Evolutionary conservation across 2,888 invertebrate species (phyloP).

Genomic region (Agonopterix alstromeriana): DNA sequence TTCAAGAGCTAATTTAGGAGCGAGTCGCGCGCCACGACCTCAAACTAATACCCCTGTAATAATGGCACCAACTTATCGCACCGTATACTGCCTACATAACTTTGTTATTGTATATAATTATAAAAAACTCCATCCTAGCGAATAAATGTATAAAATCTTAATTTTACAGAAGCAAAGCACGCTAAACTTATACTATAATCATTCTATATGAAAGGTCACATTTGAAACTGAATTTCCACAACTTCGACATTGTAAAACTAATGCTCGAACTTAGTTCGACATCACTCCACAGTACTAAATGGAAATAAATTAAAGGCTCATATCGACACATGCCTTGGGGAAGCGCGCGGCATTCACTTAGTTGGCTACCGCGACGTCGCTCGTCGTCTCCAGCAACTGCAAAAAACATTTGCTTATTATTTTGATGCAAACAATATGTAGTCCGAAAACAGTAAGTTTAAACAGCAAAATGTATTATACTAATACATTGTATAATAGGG

Average conservation of each 20-base stretch:
- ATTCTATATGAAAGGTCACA: slow-evolving; percentile 62
- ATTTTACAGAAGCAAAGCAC: slow-evolving; percentile 74
- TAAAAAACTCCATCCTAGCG: slow-evolving; percentile 67
- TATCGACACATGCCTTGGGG: slow-evolving; percentile 40
- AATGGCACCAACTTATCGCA: slow-evolving; percentile 77
- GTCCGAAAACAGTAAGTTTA: no score
- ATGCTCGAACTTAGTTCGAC: slow-evolving; percentile 68
- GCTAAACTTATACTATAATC: slow-evolving; percentile 73
- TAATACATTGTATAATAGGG: no score
- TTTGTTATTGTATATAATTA: slow-evolving; percentile 69
- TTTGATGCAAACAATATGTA: no score
- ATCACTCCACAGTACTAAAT: slow-evolving; percentile 52
- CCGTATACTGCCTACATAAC: slow-evolving; percentile 76
- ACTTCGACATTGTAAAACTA: slow-evolving; percentile 48
- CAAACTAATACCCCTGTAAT: slow-evolving; percentile 74
- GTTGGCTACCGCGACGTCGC: slow-evolving; percentile 50
- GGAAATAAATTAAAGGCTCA: slow-evolving; percentile 71
- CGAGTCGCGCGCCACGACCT: slow-evolving; percentile 46
- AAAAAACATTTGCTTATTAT: neutral
- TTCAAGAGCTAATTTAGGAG: slow-evolving; percentile 33
- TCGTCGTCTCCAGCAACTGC: slow-evolving; percentile 44
- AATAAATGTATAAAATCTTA: slow-evolving; percentile 74
- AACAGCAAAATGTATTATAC: no score
- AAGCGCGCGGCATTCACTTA: slow-evolving; percentile 29
- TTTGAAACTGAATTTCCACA: slow-evolving; percentile 58